phyloP scores from a whole-genome alignment of 2,113 vertebrate species.

The Chelonoidis abingdonii region DNA sequence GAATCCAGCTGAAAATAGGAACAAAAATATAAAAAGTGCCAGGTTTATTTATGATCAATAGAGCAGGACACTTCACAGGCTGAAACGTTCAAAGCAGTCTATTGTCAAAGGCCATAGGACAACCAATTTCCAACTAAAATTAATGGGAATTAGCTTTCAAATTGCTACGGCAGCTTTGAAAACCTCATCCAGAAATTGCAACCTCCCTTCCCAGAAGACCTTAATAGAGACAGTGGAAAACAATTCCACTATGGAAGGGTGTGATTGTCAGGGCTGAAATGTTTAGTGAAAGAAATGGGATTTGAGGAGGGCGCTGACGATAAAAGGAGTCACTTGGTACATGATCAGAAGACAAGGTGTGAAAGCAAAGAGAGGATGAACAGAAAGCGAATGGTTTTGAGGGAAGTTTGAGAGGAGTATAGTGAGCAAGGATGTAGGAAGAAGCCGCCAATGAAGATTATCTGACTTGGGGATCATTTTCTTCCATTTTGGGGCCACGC shows the following conservation, averaged over 20 bases:
- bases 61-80: not conserved
- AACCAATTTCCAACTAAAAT: not conserved
- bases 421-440: rapidly evolving
- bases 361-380: not conserved
- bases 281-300: not conserved
- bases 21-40: not conserved
- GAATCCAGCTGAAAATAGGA: not conserved
- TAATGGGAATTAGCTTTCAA: not conserved
- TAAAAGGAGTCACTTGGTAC: not conserved
- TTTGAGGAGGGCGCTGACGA: not conserved
- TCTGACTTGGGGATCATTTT: not conserved
- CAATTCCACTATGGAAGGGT: not conserved
- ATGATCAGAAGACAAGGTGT: not conserved
- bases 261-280: not conserved
- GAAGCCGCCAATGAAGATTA: not conserved
- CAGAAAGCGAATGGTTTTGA: not conserved
- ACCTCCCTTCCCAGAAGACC: not conserved
- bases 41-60: not conserved
- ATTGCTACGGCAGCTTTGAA: not conserved
- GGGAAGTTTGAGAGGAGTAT: not conserved
- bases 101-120: not conserved
- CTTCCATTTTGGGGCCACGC: not conserved
- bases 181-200: not conserved
- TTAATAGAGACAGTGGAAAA: not conserved
- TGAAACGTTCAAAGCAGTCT: not conserved